These are phyloP conservation scores for Drosophila tsacasi DNA, from an alignment of 1,140 invertebrate genomes.

Conservation along the genomic window DNA sequence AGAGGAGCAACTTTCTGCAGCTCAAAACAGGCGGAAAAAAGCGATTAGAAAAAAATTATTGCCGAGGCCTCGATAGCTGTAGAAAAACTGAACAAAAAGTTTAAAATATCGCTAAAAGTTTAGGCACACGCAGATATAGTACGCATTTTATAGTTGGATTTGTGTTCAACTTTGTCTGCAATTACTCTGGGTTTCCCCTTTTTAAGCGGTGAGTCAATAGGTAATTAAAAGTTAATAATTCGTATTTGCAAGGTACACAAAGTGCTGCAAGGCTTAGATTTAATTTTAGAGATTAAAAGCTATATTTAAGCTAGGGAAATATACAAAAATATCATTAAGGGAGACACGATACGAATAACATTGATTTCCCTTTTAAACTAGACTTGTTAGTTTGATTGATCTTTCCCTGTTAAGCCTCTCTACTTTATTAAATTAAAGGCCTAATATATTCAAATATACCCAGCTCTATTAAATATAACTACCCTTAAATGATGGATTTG, in stretches of 20 bases:
- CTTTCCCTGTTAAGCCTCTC: not conserved
- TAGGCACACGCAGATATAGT: constrained; percentile 40
- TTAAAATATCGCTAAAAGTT: constrained; percentile 58
- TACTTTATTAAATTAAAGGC: not conserved
- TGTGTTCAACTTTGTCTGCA: constrained; percentile 8
- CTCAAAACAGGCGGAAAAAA: constrained; percentile 66
- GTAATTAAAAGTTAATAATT: constrained; percentile 4
- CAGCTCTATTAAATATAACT: not conserved
- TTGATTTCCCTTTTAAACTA: too few species aligned
- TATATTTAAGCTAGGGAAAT: not conserved
- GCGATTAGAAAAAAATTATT: constrained; percentile 74
- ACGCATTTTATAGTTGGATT: constrained; percentile 46
- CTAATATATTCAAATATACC: not conserved
- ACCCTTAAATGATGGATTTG: constrained; percentile 6
- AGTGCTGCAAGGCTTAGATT: not conserved
- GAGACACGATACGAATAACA: not conserved
- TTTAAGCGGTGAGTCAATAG: not conserved
- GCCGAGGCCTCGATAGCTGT: constrained; percentile 43
- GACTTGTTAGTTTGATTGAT: too few species aligned
- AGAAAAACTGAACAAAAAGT: constrained; percentile 60
- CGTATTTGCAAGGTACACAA: not conserved
- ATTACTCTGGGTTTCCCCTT: not conserved
- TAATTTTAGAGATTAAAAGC: not conserved
- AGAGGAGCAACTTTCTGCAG: constrained; percentile 30
- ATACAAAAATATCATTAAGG: not conserved